Conservation (phyloP, 2,888 invertebrate species). For the Lypha dubia region DNA sequence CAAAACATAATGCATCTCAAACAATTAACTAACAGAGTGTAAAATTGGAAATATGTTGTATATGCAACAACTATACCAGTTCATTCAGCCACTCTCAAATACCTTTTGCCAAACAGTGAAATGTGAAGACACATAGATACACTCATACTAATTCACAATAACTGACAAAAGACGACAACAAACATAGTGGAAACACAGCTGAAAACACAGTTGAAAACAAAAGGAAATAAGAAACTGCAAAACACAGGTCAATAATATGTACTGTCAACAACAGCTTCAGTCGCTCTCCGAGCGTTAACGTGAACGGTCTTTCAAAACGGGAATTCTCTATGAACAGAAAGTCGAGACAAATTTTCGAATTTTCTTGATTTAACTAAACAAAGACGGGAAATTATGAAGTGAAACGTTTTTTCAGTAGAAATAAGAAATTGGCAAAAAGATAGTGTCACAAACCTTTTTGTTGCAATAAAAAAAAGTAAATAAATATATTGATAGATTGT, state of each 20-base stretch:
- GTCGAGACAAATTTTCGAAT: slow-evolving; percentile 31
- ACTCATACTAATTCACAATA: slow-evolving; percentile 7
- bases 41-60: slow-evolving; percentile 10
- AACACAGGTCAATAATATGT: slow-evolving; percentile 48
- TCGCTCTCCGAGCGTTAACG: slow-evolving; percentile 83
- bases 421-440: slow-evolving; percentile 14
- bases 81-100: neutral
- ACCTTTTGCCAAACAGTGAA: slow-evolving; percentile 13
- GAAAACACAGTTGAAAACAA: neutral
- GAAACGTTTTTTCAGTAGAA: slow-evolving; percentile 47
- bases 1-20: slow-evolving; percentile 24
- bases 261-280: slow-evolving; percentile 75
- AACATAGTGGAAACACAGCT: slow-evolving; percentile 22
- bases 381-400: slow-evolving; percentile 40
- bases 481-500: slow-evolving; percentile 30
- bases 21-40: slow-evolving; percentile 14
- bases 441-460: slow-evolving; percentile 66
- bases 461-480: slow-evolving; percentile 32
- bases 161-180: slow-evolving; percentile 26
- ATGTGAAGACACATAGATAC: slow-evolving; percentile 27
- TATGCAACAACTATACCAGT: slow-evolving; percentile 25
- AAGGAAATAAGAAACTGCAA: slow-evolving; percentile 4
- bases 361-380: slow-evolving; percentile 50
- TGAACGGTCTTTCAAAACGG: slow-evolving; percentile 78
- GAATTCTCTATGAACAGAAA: slow-evolving; percentile 37